phyloP scores from a whole-genome alignment of 1,140 invertebrate species.

The Calephelis virginiensis region DNA sequence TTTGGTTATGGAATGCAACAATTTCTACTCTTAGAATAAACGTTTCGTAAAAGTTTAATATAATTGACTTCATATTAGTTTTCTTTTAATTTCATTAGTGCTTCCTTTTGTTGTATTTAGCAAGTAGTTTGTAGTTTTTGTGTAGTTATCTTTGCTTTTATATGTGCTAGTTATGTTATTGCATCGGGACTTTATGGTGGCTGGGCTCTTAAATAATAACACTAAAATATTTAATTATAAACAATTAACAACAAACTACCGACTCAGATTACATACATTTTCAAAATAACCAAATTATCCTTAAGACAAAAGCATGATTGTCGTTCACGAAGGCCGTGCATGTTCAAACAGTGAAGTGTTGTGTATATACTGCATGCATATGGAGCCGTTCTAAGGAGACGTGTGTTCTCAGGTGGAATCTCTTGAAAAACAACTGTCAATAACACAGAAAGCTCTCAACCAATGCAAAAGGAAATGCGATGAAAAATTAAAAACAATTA shows the following conservation, averaged over 20 bases:
- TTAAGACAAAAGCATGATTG: slow-evolving; percentile 40
- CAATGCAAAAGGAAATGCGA: slow-evolving; percentile 73
- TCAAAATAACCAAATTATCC: background rate
- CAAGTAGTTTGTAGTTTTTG: slow-evolving; percentile 22
- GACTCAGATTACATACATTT: no score
- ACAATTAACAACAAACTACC: background rate
- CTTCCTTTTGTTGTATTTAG: slow-evolving; percentile 5
- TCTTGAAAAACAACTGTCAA: slow-evolving; percentile 74
- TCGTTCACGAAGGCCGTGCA: slow-evolving; percentile 49
- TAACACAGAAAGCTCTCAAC: slow-evolving; percentile 65
- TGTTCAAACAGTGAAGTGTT: slow-evolving; percentile 42
- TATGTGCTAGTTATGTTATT: slow-evolving; percentile 30
- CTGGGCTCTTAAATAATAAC: background rate
- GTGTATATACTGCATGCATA: slow-evolving; percentile 59
- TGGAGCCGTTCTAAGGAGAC: slow-evolving; percentile 59
- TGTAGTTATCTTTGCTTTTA: slow-evolving; percentile 31
- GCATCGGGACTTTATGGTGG: slow-evolving; percentile 13
- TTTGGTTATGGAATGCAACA: no score
- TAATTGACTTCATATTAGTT: background rate
- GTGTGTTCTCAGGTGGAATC: slow-evolving; percentile 77
- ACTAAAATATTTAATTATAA: background rate
- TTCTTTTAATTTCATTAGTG: background rate
- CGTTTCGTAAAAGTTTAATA: background rate
- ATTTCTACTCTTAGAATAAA: no score
- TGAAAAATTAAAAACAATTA: slow-evolving; percentile 71